Evolutionary conservation across 1,140 invertebrate genomes (phyloP), one percentile per base, ranked within the genome.

Genomic region (Drosophila sucinea): DNA sequence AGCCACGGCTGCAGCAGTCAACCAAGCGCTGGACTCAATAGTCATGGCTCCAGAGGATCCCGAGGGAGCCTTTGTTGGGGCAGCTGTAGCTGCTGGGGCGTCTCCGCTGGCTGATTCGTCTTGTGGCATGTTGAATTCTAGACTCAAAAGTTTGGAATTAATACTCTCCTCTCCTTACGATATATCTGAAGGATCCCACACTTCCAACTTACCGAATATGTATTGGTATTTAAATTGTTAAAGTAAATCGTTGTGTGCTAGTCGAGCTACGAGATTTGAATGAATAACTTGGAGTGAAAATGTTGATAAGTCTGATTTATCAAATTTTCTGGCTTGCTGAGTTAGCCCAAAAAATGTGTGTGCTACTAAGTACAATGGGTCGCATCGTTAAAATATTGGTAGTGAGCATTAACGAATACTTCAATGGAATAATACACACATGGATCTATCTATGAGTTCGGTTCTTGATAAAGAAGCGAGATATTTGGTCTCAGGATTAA

Each of bases 1-100:
- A 3, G 56, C 44, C 1, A 70, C 77, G 3, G 66, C 73, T 6
- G 66, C 77, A 0, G 62, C 79, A 3, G 51, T 61, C 7, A 81
- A 1, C 55, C 58, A 79, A 2, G 60, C 58, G 8, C 65, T 69
- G 11, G 41, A 2, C 10, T 67, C 30, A 1, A 79, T 1, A n/a
- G 64, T 1, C 0, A 23, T 35, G 1, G 66, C 77, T 23, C 77
- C 79, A 0, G 40, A 76, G 0, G 40, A 41, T 17, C 17, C 17
- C 17, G 38, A 10, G 3, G 40, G 40, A 4, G 40, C 2, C 3
- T 41, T 41, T 41, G 40, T 41, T 41, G 40, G 11, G 11, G 40
- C 40, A 3, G 11, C 2, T n/a, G 40, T n/a, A 0, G 11, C 11
- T 2, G 2, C 40, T 3, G 30, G 30, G 2, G 30, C 30, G 4